These are phyloP conservation scores for Oligia latruncula DNA, from an alignment of 2,888 invertebrate genomes.

Conservation along the genomic window DNA sequence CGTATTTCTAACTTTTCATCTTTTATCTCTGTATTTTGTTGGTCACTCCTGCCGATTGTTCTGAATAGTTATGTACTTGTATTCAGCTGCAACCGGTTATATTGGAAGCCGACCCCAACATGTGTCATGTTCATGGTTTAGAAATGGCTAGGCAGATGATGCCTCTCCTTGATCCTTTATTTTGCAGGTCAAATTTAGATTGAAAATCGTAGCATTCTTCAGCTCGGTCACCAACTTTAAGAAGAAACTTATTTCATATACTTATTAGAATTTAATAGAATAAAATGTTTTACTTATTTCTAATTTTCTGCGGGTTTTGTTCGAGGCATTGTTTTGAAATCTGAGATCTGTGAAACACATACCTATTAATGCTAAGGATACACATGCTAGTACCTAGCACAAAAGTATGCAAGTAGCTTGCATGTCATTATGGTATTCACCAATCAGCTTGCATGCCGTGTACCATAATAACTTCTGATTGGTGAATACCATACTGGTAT, in stretches of 20 bases:
- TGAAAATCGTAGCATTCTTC: background rate
- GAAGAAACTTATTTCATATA: background rate
- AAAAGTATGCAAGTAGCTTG: no score
- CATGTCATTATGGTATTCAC: no score
- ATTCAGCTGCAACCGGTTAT: background rate
- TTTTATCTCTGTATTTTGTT: background rate
- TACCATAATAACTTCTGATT: no score
- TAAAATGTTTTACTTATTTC: background rate
- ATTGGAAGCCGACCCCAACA: background rate
- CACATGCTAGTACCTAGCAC: no score
- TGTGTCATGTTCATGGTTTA: background rate
- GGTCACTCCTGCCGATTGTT: background rate
- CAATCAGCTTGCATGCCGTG: no score
- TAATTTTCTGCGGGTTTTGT: background rate
- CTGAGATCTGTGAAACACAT: background rate
- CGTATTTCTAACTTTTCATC: background rate
- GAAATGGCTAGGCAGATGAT: background rate
- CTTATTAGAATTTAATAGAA: no score
- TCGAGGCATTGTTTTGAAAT: background rate
- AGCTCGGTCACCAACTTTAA: background rate
- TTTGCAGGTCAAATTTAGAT: background rate
- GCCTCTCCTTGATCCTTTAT: background rate
- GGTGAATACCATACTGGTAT: no score
- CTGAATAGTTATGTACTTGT: background rate
- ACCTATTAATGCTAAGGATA: no score